Base-by-base conservation (phyloP, 2,888 invertebrate genomes). In the Drosophila prostipennis region DNA sequence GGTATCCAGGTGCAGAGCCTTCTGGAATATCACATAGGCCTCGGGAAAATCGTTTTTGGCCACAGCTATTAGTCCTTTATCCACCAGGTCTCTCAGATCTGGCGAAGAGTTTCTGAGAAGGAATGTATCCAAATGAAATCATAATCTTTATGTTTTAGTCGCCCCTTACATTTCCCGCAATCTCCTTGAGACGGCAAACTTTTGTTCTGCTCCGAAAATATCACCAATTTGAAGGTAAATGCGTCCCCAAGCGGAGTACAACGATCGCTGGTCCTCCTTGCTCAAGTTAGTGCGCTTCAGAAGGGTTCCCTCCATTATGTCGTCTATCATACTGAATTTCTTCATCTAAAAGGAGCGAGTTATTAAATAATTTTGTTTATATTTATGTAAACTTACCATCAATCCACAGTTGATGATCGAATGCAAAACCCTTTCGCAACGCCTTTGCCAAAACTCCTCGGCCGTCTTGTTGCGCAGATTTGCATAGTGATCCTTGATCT, bases 351-450 rank as follows among this genome's bases (percentile, higher is more conserved):
- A 49, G 2, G 77, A 74, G 19, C n/a, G n/a, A n/a, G 26, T 26
- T 26, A 26, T 26, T 26, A 6, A 26, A 26, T n/a, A 3, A 1
- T 6, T 10, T 14, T 37, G 11, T 37, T 37, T n/a, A 37, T 6
- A 55, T 39, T n/a, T n/a, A n/a, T n/a, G n/a, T n/a, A n/a, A n/a
- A n/a, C 81, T 95, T 80, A 96, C 93, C 74, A 94, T 94, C 11
- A 98, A 93, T 23, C 97, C 95, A 89, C 96, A 96, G 91, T 98
- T 98, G 16, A 96, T 94, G 7, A 98, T 95, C 0, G 97, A 96
- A 91, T 97, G 97, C 73, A 96, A 92, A 0, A 97, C 94, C 64
- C 97, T 93, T 0, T 95, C 94, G 91, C 96, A 95, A 57, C 98
- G 93, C 13, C 94, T 94, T 26, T 92, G 93, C 98, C 98, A 98